Conservation (phyloP, 1,140 invertebrate genomes). For the Aleiodes sp. region DNA sequence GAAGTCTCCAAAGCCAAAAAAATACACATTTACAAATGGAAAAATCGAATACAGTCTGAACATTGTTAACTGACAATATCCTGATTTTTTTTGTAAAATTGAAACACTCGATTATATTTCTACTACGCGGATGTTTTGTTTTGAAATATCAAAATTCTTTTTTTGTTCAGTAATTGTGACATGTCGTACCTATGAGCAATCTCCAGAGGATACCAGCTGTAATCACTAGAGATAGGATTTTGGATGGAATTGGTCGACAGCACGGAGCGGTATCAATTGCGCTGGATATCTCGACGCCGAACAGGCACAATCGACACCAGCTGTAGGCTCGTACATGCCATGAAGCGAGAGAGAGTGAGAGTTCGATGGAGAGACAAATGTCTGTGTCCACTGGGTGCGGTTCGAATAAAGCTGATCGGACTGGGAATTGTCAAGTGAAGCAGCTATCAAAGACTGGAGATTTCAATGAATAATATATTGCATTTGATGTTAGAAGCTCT, state of each 20-base stretch:
- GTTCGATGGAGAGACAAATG: background rate
- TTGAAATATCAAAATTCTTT: background rate
- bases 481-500: too few relatives aligned
- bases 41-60: too few relatives aligned
- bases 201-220: conserved; percentile 19
- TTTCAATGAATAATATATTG: conserved; percentile 16
- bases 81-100: too few relatives aligned
- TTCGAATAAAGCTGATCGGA: conserved; percentile 21
- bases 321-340: background rate
- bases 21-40: too few relatives aligned
- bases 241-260: background rate
- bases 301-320: background rate
- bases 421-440: conserved; percentile 8
- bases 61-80: too few relatives aligned
- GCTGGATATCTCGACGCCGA: background rate
- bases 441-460: background rate
- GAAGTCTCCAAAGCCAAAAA: too few relatives aligned
- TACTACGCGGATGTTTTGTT: too few relatives aligned
- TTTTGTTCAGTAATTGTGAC: background rate
- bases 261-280: conserved; percentile 13
- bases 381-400: conserved; percentile 19
- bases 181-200: background rate
- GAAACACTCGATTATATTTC: too few relatives aligned
- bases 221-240: conserved; percentile 17
- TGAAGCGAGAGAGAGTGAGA: too few relatives aligned